Evolutionary conservation across 2,888 invertebrate species (phyloP).

Genomic region (Ennomos erosarius): DNA sequence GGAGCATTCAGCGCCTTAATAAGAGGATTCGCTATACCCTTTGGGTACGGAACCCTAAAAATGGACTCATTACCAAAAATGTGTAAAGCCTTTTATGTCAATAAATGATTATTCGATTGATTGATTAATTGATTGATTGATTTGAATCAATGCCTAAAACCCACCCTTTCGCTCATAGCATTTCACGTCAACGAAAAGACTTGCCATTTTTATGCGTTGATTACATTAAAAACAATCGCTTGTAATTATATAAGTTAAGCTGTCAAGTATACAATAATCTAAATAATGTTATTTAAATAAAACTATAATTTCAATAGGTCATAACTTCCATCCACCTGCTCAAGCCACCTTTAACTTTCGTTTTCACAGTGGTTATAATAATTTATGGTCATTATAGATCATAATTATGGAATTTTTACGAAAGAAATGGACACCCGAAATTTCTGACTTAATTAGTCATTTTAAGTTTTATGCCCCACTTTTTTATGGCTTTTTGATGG

Average conservation of each 20-base stretch:
- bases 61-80: too few species aligned
- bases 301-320: constrained; percentile 17
- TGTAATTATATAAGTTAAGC: constrained; percentile 29
- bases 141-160: too few species aligned
- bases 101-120: too few species aligned
- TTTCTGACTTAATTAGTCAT: constrained; percentile 37
- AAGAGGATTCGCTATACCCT: too few species aligned
- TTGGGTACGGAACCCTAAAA: too few species aligned
- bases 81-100: too few species aligned
- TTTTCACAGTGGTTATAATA: constrained; percentile 26
- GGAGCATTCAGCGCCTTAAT: too few species aligned
- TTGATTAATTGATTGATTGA: too few species aligned
- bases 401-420: constrained; percentile 24
- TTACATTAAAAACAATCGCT: too few species aligned
- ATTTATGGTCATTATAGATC: constrained; percentile 32
- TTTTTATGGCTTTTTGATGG: constrained; percentile 51
- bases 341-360: constrained; percentile 11
- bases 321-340: constrained; percentile 22
- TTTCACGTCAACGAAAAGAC: too few species aligned
- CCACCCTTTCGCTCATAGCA: too few species aligned
- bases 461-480: constrained; percentile 41
- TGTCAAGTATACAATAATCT: constrained; percentile 4
- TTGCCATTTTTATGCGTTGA: too few species aligned
- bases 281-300: constrained; percentile 10
- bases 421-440: constrained; percentile 24